These are phyloP conservation scores for Drosophila emarginata DNA, from an alignment of 2,888 invertebrate species.

Conservation along the genomic window DNA sequence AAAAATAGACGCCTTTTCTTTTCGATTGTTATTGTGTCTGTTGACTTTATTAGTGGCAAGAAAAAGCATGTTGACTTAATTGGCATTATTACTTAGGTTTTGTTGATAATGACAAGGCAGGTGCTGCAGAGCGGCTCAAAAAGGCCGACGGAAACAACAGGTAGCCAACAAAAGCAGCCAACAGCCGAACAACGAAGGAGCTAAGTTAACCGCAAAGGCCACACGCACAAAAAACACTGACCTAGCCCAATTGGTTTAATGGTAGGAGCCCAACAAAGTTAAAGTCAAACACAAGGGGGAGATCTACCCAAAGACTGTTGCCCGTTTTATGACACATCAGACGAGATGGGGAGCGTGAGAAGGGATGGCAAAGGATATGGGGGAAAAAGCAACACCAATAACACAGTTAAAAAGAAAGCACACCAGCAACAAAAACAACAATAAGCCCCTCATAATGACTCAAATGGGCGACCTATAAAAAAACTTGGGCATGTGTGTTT, in stretches of 20 bases:
- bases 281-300: constrained; percentile 38
- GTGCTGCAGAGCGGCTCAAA: constrained; percentile 62
- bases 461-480: constrained; percentile 54
- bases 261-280: constrained; percentile 62
- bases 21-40: constrained; percentile 35
- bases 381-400: constrained; percentile 29
- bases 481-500: constrained; percentile 50
- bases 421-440: constrained; percentile 22
- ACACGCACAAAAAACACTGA: constrained; percentile 67
- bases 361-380: constrained; percentile 1
- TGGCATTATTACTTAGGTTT: constrained; percentile 65
- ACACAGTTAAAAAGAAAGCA: constrained; percentile 25
- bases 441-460: constrained; percentile 61
- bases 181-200: constrained; percentile 9
- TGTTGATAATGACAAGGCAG: constrained; percentile 42
- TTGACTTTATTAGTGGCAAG: constrained; percentile 63
- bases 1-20: constrained; percentile 15
- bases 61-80: constrained; percentile 69
- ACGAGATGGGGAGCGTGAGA: constrained; percentile 9
- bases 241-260: constrained; percentile 73
- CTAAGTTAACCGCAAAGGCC: constrained; percentile 61
- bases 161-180: constrained; percentile 49
- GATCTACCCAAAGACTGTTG: constrained; percentile 24
- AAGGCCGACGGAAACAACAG: constrained; percentile 33
- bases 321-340: constrained; percentile 73